These are phyloP conservation scores for Abscondita cerata DNA, from an alignment of 2,888 invertebrate genomes.

Conservation along the genomic window DNA sequence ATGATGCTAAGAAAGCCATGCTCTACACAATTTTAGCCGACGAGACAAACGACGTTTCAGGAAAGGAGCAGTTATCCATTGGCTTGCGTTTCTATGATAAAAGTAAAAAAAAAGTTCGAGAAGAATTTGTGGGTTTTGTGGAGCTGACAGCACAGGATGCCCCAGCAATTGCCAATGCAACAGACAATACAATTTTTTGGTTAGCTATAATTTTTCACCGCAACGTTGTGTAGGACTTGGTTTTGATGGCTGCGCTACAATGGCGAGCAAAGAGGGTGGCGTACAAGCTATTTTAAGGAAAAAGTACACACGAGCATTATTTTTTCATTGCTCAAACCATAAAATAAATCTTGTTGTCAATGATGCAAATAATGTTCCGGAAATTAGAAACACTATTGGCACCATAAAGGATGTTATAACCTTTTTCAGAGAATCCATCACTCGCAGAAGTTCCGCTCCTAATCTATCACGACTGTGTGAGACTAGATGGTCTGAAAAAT, in stretches of 20 bases:
- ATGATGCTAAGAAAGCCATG: slow-evolving; percentile 38
- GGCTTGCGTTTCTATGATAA: slow-evolving; percentile 43
- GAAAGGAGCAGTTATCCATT: slow-evolving; percentile 39
- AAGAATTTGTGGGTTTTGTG: slow-evolving; percentile 40
- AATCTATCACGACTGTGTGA: slow-evolving; percentile 6
- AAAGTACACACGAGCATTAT: slow-evolving; percentile 42
- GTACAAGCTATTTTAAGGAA: slow-evolving; percentile 43
- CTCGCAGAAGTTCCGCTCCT: slow-evolving; percentile 17
- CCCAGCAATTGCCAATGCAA: slow-evolving; percentile 8
- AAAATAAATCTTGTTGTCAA: slow-evolving; percentile 46
- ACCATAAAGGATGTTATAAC: slow-evolving; percentile 40
- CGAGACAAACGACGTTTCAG: neutral
- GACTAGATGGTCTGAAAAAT: too few relatives aligned
- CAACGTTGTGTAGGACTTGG: slow-evolving; percentile 43
- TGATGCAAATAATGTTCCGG: slow-evolving; percentile 39
- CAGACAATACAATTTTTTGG: neutral
- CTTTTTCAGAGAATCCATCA: slow-evolving; percentile 30
- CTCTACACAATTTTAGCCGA: slow-evolving; percentile 27
- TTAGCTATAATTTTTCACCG: slow-evolving; percentile 26
- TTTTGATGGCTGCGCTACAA: slow-evolving; percentile 45
- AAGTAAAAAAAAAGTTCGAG: slow-evolving; percentile 34
- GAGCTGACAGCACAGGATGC: neutral
- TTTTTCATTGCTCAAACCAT: slow-evolving; percentile 38
- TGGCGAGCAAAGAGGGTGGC: slow-evolving; percentile 38
- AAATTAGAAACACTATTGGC: slow-evolving; percentile 41